A percentile compares a stretch with the other conserved stretches of the same genome.
Evolutionary conservation across 2,888 invertebrate species (phyloP).

Genomic region (Stenchaetothrips biformis): DNA sequence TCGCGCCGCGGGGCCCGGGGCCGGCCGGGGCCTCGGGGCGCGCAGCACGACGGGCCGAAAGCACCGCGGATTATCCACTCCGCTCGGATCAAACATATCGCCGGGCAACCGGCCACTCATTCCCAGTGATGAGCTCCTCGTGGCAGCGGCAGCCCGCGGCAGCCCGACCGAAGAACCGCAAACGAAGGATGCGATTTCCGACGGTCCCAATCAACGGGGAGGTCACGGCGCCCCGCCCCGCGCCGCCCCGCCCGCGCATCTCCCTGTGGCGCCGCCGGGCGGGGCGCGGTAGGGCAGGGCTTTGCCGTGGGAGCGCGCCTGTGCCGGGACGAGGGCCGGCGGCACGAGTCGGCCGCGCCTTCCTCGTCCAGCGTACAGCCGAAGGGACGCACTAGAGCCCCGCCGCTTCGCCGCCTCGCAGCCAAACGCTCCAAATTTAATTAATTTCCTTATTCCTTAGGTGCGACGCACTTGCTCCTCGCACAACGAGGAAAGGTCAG

Average conservation of each 20-base stretch:
- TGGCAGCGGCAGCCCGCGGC: too few relatives aligned
- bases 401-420: too few relatives aligned
- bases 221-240: background rate
- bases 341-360: too few relatives aligned
- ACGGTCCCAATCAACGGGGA: background rate
- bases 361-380: too few relatives aligned
- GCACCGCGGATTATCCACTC: background rate
- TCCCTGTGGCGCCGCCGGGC: background rate
- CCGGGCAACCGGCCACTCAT: background rate
- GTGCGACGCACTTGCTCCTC: too few relatives aligned
- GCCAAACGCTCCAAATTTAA: too few relatives aligned
- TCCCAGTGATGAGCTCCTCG: background rate
- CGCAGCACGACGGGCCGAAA: background rate
- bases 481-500: too few relatives aligned
- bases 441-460: too few relatives aligned
- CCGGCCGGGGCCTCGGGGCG: background rate
- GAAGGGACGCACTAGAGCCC: too few relatives aligned
- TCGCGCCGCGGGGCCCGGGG: background rate
- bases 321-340: too few relatives aligned
- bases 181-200: background rate
- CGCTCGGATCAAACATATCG: background rate
- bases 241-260: background rate
- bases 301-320: too few relatives aligned
- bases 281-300: background rate
- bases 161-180: background rate